A percentile compares a stretch with the other conserved stretches of the same genome.
phyloP scores from a whole-genome alignment of 1,140 invertebrate genomes.

The Drosophila cardini region DNA sequence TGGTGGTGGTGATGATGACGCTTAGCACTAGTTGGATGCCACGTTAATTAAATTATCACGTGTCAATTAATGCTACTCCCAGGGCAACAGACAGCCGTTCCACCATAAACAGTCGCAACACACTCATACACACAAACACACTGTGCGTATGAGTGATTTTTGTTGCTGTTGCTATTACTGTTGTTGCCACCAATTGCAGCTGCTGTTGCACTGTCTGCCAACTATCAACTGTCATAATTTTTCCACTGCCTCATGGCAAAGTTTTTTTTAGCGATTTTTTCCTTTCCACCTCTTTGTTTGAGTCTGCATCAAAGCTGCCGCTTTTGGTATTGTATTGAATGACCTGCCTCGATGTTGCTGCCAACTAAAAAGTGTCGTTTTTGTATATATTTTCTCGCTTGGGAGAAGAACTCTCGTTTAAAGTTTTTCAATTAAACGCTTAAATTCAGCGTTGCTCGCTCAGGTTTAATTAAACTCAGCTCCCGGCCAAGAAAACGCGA shows the following conservation, averaged over 20 bases:
- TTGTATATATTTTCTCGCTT: conserved; percentile 32
- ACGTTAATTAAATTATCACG: conserved; percentile 81
- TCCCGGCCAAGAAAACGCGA: conserved; percentile 25
- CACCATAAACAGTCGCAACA: conserved; percentile 9
- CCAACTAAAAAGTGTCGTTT: conserved; percentile 45
- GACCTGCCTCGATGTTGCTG: conserved; percentile 3
- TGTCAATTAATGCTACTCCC: conserved; percentile 74
- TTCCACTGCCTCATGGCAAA: conserved; percentile 31
- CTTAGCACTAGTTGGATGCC: conserved; percentile 53
- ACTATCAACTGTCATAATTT: conserved; percentile 64
- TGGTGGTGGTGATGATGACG: conserved; percentile 42
- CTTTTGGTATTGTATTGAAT: conserved; percentile 49
- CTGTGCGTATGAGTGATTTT: conserved; percentile 69
- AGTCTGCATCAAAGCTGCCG: conserved; percentile 60
- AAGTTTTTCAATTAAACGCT: conserved; percentile 78
- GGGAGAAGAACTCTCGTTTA: conserved; percentile 40
- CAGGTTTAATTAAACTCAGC: conserved; percentile 67
- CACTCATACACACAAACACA: neutral
- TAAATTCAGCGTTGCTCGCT: conserved; percentile 61
- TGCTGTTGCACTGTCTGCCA: conserved; percentile 33
- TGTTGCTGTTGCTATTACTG: conserved; percentile 36
- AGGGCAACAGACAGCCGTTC: conserved; percentile 41
- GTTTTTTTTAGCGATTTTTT: conserved; percentile 37
- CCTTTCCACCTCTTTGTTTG: conserved; percentile 53
- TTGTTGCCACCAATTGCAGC: neutral